phyloP scores from a whole-genome alignment of 2,888 invertebrate species.

The Chalcis sispes region DNA sequence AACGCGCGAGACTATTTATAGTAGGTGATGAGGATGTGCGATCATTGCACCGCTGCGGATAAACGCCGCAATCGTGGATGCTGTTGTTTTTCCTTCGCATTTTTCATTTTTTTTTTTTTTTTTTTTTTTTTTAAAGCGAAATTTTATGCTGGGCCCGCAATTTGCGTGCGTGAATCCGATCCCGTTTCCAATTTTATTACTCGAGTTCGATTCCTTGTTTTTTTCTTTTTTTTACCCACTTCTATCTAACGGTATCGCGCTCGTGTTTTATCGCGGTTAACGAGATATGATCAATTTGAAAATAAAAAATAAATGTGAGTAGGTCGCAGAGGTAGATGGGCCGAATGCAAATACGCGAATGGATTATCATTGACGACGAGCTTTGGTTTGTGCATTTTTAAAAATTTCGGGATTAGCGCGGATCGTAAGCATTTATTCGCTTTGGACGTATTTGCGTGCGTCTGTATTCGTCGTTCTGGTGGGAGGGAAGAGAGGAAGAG shows the following conservation, averaged over 20 bases:
- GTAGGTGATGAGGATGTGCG: slow-evolving; percentile 21
- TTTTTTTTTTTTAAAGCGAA: too few species aligned
- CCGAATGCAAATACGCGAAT: slow-evolving; percentile 2
- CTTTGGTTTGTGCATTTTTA: slow-evolving; percentile 26
- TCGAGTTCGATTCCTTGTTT: too few species aligned
- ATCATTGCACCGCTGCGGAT: neutral
- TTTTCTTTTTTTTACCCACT: neutral
- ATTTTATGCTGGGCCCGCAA: too few species aligned
- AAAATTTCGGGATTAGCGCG: slow-evolving; percentile 60
- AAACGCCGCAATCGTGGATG: slow-evolving; percentile 19
- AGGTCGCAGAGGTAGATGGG: neutral
- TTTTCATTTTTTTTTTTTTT: too few species aligned
- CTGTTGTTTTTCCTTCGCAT: neutral
- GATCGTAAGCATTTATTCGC: slow-evolving; percentile 55
- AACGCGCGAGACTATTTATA: slow-evolving; percentile 24
- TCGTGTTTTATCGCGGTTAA: neutral
- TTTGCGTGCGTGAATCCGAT: too few species aligned
- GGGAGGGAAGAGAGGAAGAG: too few species aligned
- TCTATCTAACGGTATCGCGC: neutral
- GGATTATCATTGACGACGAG: slow-evolving; percentile 36
- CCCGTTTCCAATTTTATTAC: too few species aligned
- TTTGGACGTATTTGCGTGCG: slow-evolving; percentile 2
- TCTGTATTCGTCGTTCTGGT: neutral
- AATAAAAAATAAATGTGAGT: neutral
- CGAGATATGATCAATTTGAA: slow-evolving; percentile 1